phyloP scores from a whole-genome alignment of 1,140 invertebrate genomes.

The Drosophila ogumai region DNA sequence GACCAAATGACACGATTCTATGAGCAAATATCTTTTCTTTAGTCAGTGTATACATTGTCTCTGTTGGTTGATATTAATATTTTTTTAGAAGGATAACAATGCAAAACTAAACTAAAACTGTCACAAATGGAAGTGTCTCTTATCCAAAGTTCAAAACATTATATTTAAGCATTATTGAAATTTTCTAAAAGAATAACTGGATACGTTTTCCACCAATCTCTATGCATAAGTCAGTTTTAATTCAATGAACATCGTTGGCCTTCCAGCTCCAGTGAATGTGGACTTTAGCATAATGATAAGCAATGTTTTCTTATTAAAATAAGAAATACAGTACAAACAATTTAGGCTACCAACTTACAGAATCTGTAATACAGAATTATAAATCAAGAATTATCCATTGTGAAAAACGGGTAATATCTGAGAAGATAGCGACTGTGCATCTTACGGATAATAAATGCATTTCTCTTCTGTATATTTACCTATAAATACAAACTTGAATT shows the following conservation, averaged over 20 bases:
- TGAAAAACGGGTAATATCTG: not conserved
- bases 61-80: no score
- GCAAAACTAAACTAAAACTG: no score
- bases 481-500: not conserved
- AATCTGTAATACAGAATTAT: not conserved
- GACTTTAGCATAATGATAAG: not conserved
- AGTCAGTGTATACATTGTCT: no score
- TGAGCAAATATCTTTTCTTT: no score
- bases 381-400: not conserved
- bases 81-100: no score
- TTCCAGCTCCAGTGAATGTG: not conserved
- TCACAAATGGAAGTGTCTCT: no score
- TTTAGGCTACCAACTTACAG: not conserved
- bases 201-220: no score
- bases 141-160: no score
- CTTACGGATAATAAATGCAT: not conserved
- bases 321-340: conserved; percentile 2
- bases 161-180: no score
- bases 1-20: no score
- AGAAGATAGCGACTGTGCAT: not conserved
- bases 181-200: no score
- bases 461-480: not conserved
- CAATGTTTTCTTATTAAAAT: not conserved
- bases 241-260: no score
- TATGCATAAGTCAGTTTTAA: not conserved